phyloP scores from a whole-genome alignment of 2,797 vertebrate genomes.

The Clarias fuscus region DNA sequence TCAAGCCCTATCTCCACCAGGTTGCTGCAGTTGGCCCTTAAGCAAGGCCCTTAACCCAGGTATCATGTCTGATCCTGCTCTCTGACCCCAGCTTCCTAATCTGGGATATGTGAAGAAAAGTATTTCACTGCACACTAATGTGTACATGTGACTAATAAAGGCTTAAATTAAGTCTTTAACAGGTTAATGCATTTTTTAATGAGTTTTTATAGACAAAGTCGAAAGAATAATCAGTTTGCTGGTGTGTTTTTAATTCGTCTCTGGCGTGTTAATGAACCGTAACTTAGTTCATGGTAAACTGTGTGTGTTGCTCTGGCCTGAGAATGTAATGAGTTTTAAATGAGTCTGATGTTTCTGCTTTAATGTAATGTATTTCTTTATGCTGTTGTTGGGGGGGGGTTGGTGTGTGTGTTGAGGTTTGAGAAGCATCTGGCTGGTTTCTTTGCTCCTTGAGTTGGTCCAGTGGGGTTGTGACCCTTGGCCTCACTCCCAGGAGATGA shows the following conservation, averaged over 20 bases:
- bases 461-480: constrained; percentile 47
- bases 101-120: too few species aligned
- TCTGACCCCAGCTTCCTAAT: too few species aligned
- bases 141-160: too few species aligned
- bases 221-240: not conserved
- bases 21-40: too few species aligned
- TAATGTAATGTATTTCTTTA: not conserved
- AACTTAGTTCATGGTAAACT: not conserved
- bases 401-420: constrained; percentile 39
- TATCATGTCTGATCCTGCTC: too few species aligned
- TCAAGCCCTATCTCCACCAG: too few species aligned
- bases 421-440: constrained; percentile 49
- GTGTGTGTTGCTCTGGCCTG: not conserved
- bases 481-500: constrained; percentile 50
- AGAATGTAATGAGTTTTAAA: constrained; percentile 1
- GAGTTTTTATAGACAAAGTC: not conserved
- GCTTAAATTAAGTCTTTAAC: not conserved
- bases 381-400: not conserved
- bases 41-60: too few species aligned
- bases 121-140: too few species aligned
- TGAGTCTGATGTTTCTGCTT: not conserved
- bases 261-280: not conserved
- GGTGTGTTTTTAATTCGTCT: not conserved
- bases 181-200: not conserved
- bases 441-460: constrained; percentile 35